Base-by-base conservation (phyloP, 2,113 vertebrate genomes). In the Anser brachyrhynchus region DNA sequence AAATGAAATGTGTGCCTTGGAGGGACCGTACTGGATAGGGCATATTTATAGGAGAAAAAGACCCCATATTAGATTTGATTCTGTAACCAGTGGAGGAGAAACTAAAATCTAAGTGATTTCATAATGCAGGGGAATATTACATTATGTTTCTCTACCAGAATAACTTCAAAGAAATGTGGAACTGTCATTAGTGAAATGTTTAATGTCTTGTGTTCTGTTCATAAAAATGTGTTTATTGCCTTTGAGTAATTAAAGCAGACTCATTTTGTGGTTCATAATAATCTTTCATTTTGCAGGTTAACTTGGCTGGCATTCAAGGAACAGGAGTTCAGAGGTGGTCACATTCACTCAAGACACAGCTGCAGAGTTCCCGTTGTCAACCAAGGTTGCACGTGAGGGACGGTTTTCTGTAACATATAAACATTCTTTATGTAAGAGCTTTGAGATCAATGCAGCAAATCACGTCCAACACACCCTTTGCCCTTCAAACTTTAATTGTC, bases 1-100 rank as follows among this genome's bases (percentile, higher is more conserved):
- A 97, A 98, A 96, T 96, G 93, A 97, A 97, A 96, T 96, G 89
- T 75, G 29, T 96, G 91, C 96, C 94, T 96, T 96, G 69, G 90
- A 92, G 71, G 91, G 92, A 95, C 91, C 1, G 6, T 79, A 64
- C 51, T 91, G 78, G 90, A 87, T 79, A 93, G 46, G 62, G 62
- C 43, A 69, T 57, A 95, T 88, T 95, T 97, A 92, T 54, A 92
- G 20, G 9, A 90, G 90, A 9, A 66, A 86, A 84, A 90, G 81
- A 87, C 62, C 23, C 58, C 44, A 35, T 52, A 46, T 70, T 74
- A 95, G 65, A 55, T 89, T 82, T 52, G 13, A 29, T 82, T 92
- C 67, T 86, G 59, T 82, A 95, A 90, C 74, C 69, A 82, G 35
- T 55, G 79, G 52, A 69, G 72, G 43, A 95, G 74, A 96, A 95